These are phyloP conservation scores for Bombus breviceps DNA, from an alignment of 1,140 invertebrate species.

Conservation along the genomic window DNA sequence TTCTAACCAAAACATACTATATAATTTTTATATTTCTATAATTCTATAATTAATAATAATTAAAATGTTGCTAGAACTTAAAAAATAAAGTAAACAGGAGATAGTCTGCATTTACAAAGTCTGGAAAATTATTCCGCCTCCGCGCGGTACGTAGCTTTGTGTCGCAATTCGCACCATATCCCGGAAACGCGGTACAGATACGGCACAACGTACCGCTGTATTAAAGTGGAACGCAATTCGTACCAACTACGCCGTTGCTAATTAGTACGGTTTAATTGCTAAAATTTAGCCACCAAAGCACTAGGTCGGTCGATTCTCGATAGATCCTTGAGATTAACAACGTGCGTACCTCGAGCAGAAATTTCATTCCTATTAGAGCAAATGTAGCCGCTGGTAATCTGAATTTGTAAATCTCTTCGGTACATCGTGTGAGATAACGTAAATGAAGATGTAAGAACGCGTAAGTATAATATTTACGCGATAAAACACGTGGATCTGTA, in stretches of 20 bases:
- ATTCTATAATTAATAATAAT: too few species aligned
- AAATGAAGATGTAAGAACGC: neutral
- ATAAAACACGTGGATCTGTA: too few species aligned
- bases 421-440: neutral
- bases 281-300: neutral
- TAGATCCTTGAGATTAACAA: neutral
- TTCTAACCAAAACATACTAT: too few species aligned
- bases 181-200: neutral
- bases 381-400: neutral
- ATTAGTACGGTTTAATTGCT: constrained; percentile 8
- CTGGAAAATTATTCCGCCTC: neutral
- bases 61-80: too few species aligned
- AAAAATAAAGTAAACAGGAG: neutral
- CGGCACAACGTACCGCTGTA: neutral
- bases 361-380: neutral
- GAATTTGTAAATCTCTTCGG: neutral
- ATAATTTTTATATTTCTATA: too few species aligned
- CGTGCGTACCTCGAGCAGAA: neutral
- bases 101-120: neutral
- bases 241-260: neutral
- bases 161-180: too few species aligned
- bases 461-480: neutral
- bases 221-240: neutral
- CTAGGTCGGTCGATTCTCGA: neutral
- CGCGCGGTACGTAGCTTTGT: too few species aligned